Base-by-base conservation (phyloP, 2,113 vertebrate species). In the Chloebia gouldiae region DNA sequence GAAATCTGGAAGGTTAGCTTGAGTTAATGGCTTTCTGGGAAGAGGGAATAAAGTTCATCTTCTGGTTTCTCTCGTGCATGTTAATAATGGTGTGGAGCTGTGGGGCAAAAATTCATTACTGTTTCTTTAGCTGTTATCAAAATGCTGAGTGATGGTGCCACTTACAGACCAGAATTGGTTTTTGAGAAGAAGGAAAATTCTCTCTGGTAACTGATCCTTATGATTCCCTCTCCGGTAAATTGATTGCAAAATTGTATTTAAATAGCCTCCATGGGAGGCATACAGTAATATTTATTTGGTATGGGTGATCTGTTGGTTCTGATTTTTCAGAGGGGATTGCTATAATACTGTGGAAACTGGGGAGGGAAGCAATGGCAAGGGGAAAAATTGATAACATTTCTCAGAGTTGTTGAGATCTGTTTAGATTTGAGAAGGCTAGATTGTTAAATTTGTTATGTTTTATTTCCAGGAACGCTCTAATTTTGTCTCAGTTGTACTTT, bases 11-110 rank as follows among this genome's bases (percentile, higher is more conserved):
- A 77, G 78, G 66, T 93, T 93, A 82, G 49, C 57, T 63, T 71
- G 56, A 89, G 49, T 94, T 90, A 95, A 90, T 95, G 85, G 64
- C 66, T 95, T 95, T 95, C 89, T 94, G 77, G 28, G 49, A 95
- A 63, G 50, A 56, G 10, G 28, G 23, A 16, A 79, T n/a, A 92
- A 94, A 72, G 76, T 88, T 73, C 10, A 2, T 93, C 25, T 73
- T 81, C 68, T 92, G 37, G 6, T 73, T 87, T 91, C 25, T 91
- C 49, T 88, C 1, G 3, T 75, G 42, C 73, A 76, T 95, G 60
- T 81, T 94, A 89, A 91, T 65, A 89, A 20, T 1, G 3, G 3
- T 54, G 51, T 65, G 25, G 57, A 95, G 37, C 49, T 83, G 47
- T 81, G 60, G 49, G 69, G 42, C 56, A 91, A 47, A 90, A 88